These are phyloP conservation scores for Pseudomyrmex sp. DNA, from an alignment of 1,140 invertebrate species.

Conservation along the genomic window DNA sequence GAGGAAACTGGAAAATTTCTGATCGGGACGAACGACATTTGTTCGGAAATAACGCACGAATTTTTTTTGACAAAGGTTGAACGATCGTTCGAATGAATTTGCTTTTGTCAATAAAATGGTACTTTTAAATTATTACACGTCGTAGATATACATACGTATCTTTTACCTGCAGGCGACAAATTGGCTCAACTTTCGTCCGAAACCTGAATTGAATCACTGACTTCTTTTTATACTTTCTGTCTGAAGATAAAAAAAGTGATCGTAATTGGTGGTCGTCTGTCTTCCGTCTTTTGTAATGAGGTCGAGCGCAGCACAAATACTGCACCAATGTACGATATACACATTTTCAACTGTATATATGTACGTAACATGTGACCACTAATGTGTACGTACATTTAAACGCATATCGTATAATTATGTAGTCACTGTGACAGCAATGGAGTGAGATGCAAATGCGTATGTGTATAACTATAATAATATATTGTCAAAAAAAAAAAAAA, in stretches of 20 bases:
- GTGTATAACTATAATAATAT: not conserved
- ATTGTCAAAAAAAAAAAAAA: not conserved
- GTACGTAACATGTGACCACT: not conserved
- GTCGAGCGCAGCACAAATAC: conserved; percentile 48
- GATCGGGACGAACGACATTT: conserved; percentile 5
- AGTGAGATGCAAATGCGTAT: too few relatives aligned
- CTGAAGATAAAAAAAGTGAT: conserved; percentile 18
- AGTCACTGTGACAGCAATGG: too few relatives aligned
- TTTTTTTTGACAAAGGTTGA: not conserved
- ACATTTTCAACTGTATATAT: not conserved
- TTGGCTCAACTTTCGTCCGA: conserved; percentile 1
- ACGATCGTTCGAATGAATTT: not conserved
- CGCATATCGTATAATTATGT: too few relatives aligned
- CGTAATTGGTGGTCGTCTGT: conserved; percentile 16
- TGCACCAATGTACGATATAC: too few relatives aligned
- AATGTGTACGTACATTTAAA: not conserved
- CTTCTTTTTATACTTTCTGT: conserved; percentile 2
- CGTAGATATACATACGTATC: not conserved
- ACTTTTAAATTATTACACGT: too few relatives aligned
- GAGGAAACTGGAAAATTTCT: conserved; percentile 47
- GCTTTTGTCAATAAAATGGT: too few relatives aligned
- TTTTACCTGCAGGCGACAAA: not conserved
- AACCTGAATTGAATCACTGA: not conserved
- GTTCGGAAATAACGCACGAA: not conserved
- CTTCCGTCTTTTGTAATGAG: conserved; percentile 16